Base-by-base conservation (phyloP, 2,888 invertebrate genomes). In the Chrysomela aeneicollis region DNA sequence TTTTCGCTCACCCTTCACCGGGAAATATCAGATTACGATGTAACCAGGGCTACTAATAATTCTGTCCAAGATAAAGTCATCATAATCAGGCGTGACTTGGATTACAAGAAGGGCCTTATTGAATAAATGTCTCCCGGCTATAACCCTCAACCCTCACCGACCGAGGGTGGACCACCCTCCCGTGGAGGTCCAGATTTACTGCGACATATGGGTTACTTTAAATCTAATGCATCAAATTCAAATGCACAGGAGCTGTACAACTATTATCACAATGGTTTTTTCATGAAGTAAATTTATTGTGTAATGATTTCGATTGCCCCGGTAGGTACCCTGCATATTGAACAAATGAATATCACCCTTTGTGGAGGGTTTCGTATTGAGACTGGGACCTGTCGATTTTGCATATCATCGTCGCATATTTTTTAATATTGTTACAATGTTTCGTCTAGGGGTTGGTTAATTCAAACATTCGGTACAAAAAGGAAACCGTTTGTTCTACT, bases 191-290 rank as follows among this genome's bases (percentile, higher is more conserved):
- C 65, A 66, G 72, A 74, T 74, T 74, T 75, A 75, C 71, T 73
- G 73, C 74, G 75, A 76, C 78, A 78, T 78, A 78, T 77, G 78
- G 77, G 77, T 76, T 71, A 77, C 73, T 78, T 79, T 77, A 78
- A 78, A 78, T 74, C 73, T 70, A 72, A 76, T 76, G 73, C 73
- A 74, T 76, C 75, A 74, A 76, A 77, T 76, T 78, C 63, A 66
- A 67, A 70, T 65, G 61, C 64, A 49, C 63, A 67, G 69, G 68
- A 67, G n/a, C n/a, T 69, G 63, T 67, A 63, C 66, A 64, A 42
- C 42, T 42, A 42, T 42, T 42, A 42, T 42, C 42, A 42, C 42
- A 42, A 42, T 42, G 42, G 35, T 6, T 35, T 35, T 35, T 64
- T 60, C 61, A 67, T 68, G 61, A 15, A 42, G 42, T 70, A 76